These are phyloP conservation scores for Dipus sagitta DNA, from an alignment of 2,797 vertebrate genomes.

Conservation along the genomic window DNA sequence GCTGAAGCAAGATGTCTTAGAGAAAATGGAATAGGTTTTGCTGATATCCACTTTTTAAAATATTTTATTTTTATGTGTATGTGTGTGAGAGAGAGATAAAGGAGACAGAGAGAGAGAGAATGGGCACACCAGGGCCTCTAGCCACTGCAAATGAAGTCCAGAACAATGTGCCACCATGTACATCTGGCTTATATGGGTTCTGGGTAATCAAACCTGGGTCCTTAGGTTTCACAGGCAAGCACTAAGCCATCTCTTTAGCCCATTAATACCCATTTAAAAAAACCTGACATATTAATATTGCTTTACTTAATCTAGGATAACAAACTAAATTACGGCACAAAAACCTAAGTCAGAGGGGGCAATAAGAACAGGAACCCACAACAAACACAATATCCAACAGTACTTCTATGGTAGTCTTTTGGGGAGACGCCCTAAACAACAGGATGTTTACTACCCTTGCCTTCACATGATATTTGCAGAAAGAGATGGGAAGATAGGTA, in stretches of 20 bases:
- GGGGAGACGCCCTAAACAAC: not conserved
- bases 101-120: too few species aligned
- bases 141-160: too few species aligned
- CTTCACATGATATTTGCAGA: conserved; percentile 8
- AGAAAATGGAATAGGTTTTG: not conserved
- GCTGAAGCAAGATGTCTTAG: not conserved
- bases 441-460: not conserved
- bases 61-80: too few species aligned
- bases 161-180: too few species aligned
- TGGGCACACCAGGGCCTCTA: too few species aligned
- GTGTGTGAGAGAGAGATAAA: too few species aligned
- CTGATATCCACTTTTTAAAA: conserved; percentile 6
- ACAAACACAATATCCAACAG: not conserved
- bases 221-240: too few species aligned
- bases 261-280: not conserved
- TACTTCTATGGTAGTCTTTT: not conserved
- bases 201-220: too few species aligned
- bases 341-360: conserved; percentile 16
- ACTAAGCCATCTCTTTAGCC: too few species aligned
- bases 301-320: conserved; percentile 10
- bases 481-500: not conserved
- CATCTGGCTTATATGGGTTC: too few species aligned
- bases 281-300: not conserved
- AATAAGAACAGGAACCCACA: conserved; percentile 26
- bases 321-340: conserved; percentile 8